Evolutionary conservation across 1,140 invertebrate genomes (phyloP), one percentile per base, ranked within the genome.

Genomic region (Xylocopa sonorina): DNA sequence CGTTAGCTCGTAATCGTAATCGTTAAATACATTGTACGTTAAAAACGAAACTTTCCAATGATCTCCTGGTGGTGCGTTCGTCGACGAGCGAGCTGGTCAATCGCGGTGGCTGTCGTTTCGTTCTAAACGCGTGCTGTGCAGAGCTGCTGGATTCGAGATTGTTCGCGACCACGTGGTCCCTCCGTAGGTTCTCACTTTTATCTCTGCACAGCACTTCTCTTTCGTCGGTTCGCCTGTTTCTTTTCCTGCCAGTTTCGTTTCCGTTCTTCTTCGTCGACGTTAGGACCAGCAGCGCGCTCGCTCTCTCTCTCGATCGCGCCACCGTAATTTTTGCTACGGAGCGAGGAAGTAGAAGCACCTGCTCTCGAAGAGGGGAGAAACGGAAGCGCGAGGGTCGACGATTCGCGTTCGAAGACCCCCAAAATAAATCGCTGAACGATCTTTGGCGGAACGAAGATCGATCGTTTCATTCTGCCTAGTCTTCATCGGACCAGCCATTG

Each of bases 401-500:
- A 18, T 29, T 18, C 21, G 27, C 29, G 55, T 57, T 6, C 7
- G 6, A 1, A 1, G 16, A n/a, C 12, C 3, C n/a, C n/a, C n/a
- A n/a, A 3, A n/a, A 27, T 21, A 32, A 2, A 60, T 60, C 32
- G 32, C 14, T 0, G 57, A 34, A 34, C 10, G 16, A 75, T 72
- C 77, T 78, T 84, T 50, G 60, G 67, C 48, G 60, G 64, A 85
- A 83, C 78, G 73, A 83, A 81, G 63, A 80, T 55, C 66, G 62
- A 78, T 83, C 58, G 48, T 82, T 21, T 41, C 74, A 43, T 29
- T 51, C 5, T 21, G 75, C 80, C 91, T 92, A 92, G 91, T 92
- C 90, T 92, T 90, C 89, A 92, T 88, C 82, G 87, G 90, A 90
- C 89, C 89, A 91, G 90, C 79, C 88, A 89, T 91, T 89, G 91